Evolutionary conservation across 2,888 invertebrate species (phyloP), one percentile per base, ranked within the genome.

Genomic region (Drosophila siamana): DNA sequence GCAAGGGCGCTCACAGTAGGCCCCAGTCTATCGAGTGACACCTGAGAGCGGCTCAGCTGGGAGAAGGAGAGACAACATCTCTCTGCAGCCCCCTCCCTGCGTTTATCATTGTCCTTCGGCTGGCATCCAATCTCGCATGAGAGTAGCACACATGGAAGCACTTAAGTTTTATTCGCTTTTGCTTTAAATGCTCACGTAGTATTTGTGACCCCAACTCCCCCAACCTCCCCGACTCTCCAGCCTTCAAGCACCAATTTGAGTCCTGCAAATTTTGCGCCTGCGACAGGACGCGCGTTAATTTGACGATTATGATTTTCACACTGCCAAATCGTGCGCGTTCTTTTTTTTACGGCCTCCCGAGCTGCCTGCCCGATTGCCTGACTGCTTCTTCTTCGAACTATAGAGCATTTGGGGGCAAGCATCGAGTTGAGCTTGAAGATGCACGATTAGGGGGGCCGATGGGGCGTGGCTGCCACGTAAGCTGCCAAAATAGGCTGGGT

Each of bases 251-350:
- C 48, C 84, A 64, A 73, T 86, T 86, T 83, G 87, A 67, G 63
- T 57, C 83, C 50, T 68, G 60, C 78, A 65, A 84, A 80, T 77
- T 77, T 68, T 56, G 33, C 64, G 70, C 13, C 61, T 38, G 56
- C 61, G 43, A 47, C 38, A 28, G 30, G 52, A 50, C 59, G 71
- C 67, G 70, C 84, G 69, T 88, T 84, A 83, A 88, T 83, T 83
- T 86, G 70, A 88, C 70, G 88, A 86, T 88, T 84, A 84, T 84
- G 80, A 86, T 86, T 84, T 88, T 72, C 77, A 48, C 84, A 68
- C 69, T 61, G 70, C 38, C 67, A 61, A 75, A 70, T 78, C 73
- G 67, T 72, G 78, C 41, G 59, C 65, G 52, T 56, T 46, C 52
- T 46, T 30, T 48, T 30, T 48, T 76, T 65, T 50, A 57, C 11